A percentile compares a stretch with the other conserved stretches of the same genome.
These are phyloP conservation scores for Campoletis raptor DNA, from an alignment of 2,888 invertebrate species.

Conservation along the genomic window DNA sequence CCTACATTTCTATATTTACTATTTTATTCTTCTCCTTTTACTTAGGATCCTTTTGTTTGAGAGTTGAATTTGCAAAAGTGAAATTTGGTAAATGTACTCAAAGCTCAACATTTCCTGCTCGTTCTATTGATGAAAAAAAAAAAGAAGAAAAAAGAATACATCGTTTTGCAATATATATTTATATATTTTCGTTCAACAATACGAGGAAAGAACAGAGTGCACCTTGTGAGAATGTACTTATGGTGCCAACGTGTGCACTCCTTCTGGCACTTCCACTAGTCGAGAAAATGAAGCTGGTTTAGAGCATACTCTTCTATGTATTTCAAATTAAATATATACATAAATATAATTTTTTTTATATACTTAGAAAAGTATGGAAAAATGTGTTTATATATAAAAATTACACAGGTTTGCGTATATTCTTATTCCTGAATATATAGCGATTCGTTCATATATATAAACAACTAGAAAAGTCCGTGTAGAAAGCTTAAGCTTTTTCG, in stretches of 20 bases:
- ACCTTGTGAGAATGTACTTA: conserved; percentile 35
- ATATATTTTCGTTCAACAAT: conserved; percentile 2
- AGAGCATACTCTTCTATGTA: conserved; percentile 18
- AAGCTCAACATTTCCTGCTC: conserved; percentile 39
- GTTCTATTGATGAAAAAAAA: neutral
- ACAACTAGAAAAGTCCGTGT: conserved; percentile 1
- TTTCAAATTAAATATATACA: neutral
- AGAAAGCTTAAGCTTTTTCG: conserved; percentile 45
- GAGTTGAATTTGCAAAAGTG: conserved; percentile 42
- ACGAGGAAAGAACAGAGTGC: conserved; percentile 7
- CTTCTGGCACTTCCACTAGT: conserved; percentile 24
- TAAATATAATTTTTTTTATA: neutral
- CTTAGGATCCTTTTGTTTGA: conserved; percentile 42
- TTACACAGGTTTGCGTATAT: neutral
- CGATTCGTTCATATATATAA: neutral
- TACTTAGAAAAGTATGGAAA: neutral
- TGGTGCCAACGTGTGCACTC: conserved; percentile 38
- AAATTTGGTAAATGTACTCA: conserved; percentile 46
- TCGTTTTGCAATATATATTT: neutral
- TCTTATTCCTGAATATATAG: neutral
- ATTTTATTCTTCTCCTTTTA: neutral
- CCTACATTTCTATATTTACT: neutral
- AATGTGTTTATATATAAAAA: neutral
- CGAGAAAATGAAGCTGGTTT: conserved; percentile 44
- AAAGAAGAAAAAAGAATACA: neutral